Evolutionary conservation across 64 coral and sea anemone species (phyloP), one percentile per base, ranked within the genome.

Genomic region (Montipora capricornis): DNA sequence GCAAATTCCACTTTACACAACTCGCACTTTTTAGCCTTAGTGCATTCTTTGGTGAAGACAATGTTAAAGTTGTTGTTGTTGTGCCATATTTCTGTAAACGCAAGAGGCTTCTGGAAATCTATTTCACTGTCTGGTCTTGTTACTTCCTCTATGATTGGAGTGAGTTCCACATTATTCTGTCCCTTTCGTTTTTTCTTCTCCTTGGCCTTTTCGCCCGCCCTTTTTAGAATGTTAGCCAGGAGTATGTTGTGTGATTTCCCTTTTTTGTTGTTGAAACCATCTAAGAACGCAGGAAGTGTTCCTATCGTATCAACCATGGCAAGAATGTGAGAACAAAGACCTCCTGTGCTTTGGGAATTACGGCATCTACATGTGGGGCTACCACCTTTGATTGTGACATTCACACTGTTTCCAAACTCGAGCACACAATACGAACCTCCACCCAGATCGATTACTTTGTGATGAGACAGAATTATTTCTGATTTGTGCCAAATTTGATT

Each of bases 1-100:
- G 84, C 83, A 84, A 95, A 91, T 57, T 92, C 84, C 8, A 92
- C 94, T 77, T 95, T 95, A 68, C 94, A 95, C 46, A 53, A 89
- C 60, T 79, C 82, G 19, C 90, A 95, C 62, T 88, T 88, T 0
- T 89, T 80, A 13, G 22, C 52, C 37, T 89, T 95, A 3, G 61
- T n/a, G 15, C 7, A 73, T 5, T 84, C 77, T 51, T 87, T 92
- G 14, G 84, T 95, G 55, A 95, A 95, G 4, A 61, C 61, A 19
- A 89, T 73, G 15, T 83, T 5, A 37, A 92, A 95, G 6, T 73
- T 20, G 82, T 95, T 89, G 60, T 69, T 20, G 78, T 95, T 95
- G 55, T 92, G 94, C 83, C 84, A 70, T 29, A 90, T 91, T 79
- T 91, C 89, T 24, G 88, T 78, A 48, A 95, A 95, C 7, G 49